Conservation (phyloP, 2,888 invertebrate species). For the Parnassius orleans region DNA sequence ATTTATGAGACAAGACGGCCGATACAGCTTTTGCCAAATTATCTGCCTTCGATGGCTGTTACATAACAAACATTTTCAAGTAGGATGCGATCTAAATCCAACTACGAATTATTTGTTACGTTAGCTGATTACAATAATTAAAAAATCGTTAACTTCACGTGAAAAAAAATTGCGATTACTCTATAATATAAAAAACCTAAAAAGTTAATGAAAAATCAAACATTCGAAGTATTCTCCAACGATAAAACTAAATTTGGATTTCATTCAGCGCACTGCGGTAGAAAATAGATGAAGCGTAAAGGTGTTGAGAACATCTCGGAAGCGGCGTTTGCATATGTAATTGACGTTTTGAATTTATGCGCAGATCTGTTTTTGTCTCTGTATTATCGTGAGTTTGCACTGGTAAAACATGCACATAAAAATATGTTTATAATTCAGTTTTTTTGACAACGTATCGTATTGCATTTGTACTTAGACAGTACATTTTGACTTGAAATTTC, state of each 20-base stretch:
- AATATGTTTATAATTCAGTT: too few species aligned
- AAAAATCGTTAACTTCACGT: neutral
- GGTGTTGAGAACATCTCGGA: slow-evolving; percentile 4
- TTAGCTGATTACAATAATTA: neutral
- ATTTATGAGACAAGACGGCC: too few species aligned
- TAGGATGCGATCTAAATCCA: too few species aligned
- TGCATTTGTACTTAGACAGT: too few species aligned
- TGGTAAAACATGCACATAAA: too few species aligned
- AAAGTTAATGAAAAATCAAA: neutral
- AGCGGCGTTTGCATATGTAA: slow-evolving; percentile 10
- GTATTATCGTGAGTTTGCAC: too few species aligned
- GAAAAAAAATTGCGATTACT: neutral
- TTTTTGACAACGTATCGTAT: too few species aligned
- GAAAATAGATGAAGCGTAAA: slow-evolving; percentile 7
- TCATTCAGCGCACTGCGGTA: slow-evolving; percentile 5
- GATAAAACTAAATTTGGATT: neutral
- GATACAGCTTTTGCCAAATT: too few species aligned
- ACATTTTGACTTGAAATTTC: too few species aligned
- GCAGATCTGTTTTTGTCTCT: neutral
- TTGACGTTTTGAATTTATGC: slow-evolving; percentile 9
- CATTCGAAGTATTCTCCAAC: neutral
- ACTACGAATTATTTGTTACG: too few species aligned
- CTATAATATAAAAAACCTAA: neutral
- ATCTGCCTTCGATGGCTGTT: too few species aligned
- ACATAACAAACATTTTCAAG: too few species aligned